Base-by-base conservation (phyloP, 1,140 invertebrate genomes). In the Drosophila pruinosa region DNA sequence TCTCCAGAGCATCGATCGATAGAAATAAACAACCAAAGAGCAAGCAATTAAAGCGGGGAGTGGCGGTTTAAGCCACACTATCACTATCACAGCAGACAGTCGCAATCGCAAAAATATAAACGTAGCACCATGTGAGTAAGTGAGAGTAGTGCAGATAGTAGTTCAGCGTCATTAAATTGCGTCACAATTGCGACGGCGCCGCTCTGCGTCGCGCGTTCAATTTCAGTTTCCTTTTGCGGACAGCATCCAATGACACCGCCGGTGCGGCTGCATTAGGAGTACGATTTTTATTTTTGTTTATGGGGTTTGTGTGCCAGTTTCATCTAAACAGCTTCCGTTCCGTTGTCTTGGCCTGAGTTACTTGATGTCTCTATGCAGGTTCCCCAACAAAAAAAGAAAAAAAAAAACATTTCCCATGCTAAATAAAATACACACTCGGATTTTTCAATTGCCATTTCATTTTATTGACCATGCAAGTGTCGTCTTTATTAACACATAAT, bases 261-360 rank as follows among this genome's bases (percentile, higher is more conserved):
- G 67, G 52, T 47, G 50, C 14, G 50, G 26, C 26, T 38, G 67
- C 54, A 21, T 31, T 67, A 47, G 39, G 38, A 72, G 54, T 68
- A 52, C 28, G 15, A 15, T 61, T 63, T 70, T 59, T 34, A 15
- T 14, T 53, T 53, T 52, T 73, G 54, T 50, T 69, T 73, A 69
- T 73, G 71, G 56, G 71, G 71, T 73, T 41, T 73, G 48, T 73
- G 71, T 73, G 71, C 71, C 71, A 73, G 71, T 73, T 69, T 67
- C 53, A 47, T 50, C n/a, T 43, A 22, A 36, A 19, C 31, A 7
- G 63, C 63, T 67, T 70, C 59, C 67, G 67, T 67, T 70, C 59
- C 67, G 67, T 70, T 34, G 50, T 39, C 67, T 63, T 36, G 21
- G 48, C n/a, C 8, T 50, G 24, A 26, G 15, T 38, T 48, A 34